Evolutionary conservation across 2,888 invertebrate genomes (phyloP).

Genomic region (Tholera decimalis): DNA sequence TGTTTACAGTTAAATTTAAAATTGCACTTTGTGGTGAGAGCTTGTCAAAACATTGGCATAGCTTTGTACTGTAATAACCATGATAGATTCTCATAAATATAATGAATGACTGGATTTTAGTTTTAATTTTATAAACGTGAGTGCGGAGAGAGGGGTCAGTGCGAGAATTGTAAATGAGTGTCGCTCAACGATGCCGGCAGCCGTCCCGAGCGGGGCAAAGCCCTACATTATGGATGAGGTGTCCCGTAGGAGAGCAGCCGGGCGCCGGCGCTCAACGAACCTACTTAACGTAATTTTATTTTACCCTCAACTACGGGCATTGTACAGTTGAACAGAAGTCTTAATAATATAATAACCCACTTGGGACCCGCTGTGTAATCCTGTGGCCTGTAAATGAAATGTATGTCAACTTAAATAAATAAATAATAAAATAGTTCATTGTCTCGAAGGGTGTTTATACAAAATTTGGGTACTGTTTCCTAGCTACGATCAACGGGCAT

Average conservation of each 20-base stretch:
- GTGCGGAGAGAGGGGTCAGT: neutral
- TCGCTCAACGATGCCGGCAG: neutral
- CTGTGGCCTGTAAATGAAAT: too few species aligned
- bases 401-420: too few species aligned
- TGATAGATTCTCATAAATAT: neutral
- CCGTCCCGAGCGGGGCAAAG: neutral
- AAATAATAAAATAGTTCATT: too few species aligned
- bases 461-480: too few species aligned
- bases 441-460: too few species aligned
- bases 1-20: slow-evolving; percentile 21
- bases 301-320: slow-evolving; percentile 14
- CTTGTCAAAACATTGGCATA: slow-evolving; percentile 35
- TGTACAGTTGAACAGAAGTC: slow-evolving; percentile 7
- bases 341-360: too few species aligned
- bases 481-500: too few species aligned
- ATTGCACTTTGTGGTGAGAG: slow-evolving; percentile 29
- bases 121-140: neutral
- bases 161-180: slow-evolving; percentile 6
- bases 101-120: neutral
- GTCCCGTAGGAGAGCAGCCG: slow-evolving; percentile 11
- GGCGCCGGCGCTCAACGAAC: slow-evolving; percentile 3
- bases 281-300: slow-evolving; percentile 47
- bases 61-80: neutral
- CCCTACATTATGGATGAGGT: slow-evolving; percentile 53
- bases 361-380: too few species aligned